These are phyloP conservation scores for Benthosema pterotum DNA, from an alignment of 2,797 vertebrate species.

Conservation along the genomic window DNA sequence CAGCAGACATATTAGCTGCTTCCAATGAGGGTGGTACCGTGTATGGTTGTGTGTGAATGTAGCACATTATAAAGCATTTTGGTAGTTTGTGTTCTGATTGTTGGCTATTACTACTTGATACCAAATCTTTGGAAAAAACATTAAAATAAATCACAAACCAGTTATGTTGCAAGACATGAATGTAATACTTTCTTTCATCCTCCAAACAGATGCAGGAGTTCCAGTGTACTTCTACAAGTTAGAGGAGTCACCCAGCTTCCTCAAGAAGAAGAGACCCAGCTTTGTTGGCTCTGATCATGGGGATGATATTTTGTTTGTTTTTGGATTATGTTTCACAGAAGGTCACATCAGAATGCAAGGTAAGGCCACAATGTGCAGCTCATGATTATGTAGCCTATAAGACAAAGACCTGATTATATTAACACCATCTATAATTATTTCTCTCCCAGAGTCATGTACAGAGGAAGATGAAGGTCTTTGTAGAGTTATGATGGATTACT, in stretches of 20 bases:
- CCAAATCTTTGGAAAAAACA: too few relatives aligned
- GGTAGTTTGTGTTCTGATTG: too few relatives aligned
- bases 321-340: constrained; percentile 64
- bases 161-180: neutral
- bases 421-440: neutral
- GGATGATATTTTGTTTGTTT: constrained; percentile 75
- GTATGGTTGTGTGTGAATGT: too few relatives aligned
- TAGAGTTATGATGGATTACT: constrained; percentile 62
- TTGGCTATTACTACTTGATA: too few relatives aligned
- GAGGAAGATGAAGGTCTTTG: constrained; percentile 62
- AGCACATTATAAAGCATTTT: too few relatives aligned
- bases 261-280: constrained; percentile 47
- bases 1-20: too few relatives aligned
- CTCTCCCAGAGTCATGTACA: constrained; percentile 13
- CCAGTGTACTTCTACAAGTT: constrained; percentile 82
- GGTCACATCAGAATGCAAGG: constrained; percentile 30
- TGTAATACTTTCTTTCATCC: neutral
- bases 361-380: neutral
- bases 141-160: too few relatives aligned
- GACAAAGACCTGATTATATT: neutral
- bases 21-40: too few relatives aligned
- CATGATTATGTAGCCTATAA: neutral
- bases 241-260: constrained; percentile 59
- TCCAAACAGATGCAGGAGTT: constrained; percentile 66
- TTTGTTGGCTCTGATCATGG: constrained; percentile 79